Evolutionary conservation across 2,113 vertebrate genomes (phyloP).

Genomic region (Pachyramphus minor): DNA sequence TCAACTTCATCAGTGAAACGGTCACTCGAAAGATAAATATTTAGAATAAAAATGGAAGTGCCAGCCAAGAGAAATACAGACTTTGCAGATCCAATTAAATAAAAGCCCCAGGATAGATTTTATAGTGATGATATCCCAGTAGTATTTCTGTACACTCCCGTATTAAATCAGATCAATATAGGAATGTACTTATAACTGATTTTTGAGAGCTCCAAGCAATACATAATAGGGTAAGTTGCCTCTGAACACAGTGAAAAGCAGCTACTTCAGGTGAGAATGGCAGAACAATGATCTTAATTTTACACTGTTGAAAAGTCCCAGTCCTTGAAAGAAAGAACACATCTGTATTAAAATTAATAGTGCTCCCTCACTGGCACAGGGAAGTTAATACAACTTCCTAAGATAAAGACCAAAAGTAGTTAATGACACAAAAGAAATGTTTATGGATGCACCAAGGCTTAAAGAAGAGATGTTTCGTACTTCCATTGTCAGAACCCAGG

Average conservation of each 20-base stretch:
- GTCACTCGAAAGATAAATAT: slow-evolving; percentile 39
- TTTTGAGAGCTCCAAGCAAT: slow-evolving; percentile 4
- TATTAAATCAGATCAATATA: slow-evolving; percentile 1
- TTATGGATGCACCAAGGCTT: neutral
- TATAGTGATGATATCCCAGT: neutral
- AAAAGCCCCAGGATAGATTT: slow-evolving; percentile 14
- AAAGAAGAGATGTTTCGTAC: neutral
- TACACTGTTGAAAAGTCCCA: neutral
- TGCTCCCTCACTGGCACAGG: neutral
- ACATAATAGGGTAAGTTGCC: neutral
- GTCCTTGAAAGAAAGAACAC: neutral
- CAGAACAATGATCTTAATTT: neutral
- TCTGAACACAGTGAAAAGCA: neutral
- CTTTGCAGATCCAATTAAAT: slow-evolving; percentile 40
- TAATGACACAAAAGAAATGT: neutral
- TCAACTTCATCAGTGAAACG: neutral
- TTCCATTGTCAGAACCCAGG: neutral
- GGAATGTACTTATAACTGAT: neutral
- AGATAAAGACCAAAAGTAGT: neutral
- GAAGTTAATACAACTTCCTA: neutral
- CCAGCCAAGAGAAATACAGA: neutral
- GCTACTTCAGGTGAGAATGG: neutral
- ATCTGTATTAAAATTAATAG: neutral
- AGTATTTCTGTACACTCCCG: neutral
- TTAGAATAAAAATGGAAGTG: slow-evolving; percentile 25